Conservation (phyloP, 2,797 vertebrate species). For the Epinephelus awoara region DNA sequence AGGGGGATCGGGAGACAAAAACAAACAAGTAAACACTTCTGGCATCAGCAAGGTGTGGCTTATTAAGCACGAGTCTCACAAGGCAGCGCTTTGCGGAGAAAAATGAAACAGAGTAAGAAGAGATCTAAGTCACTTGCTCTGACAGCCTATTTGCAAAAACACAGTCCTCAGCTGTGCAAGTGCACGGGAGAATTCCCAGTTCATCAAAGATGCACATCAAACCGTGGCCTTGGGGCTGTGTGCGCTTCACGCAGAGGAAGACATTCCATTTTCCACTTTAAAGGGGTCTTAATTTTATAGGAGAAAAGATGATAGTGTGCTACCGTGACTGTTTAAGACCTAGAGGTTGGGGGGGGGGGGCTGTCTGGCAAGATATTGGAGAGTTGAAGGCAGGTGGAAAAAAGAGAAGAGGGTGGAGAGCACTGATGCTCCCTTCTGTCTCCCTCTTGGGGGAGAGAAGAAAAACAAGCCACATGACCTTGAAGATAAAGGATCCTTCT, state of each 20-base stretch:
- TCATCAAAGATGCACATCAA: slow-evolving; percentile 83
- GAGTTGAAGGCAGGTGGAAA: slow-evolving; percentile 24
- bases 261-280: slow-evolving; percentile 70
- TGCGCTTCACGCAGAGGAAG: slow-evolving; percentile 61
- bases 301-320: slow-evolving; percentile 58
- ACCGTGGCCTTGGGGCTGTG: slow-evolving; percentile 67
- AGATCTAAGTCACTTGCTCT: slow-evolving; percentile 61
- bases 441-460: slow-evolving; percentile 2
- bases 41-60: slow-evolving; percentile 24
- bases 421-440: slow-evolving; percentile 1
- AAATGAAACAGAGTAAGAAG: slow-evolving; percentile 39
- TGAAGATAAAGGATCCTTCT: slow-evolving; percentile 52
- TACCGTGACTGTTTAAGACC: slow-evolving; percentile 54
- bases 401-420: slow-evolving; percentile 19
- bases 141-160: slow-evolving; percentile 74
- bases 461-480: slow-evolving; percentile 59
- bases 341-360: slow-evolving; percentile 4
- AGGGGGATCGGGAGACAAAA: slow-evolving; percentile 15
- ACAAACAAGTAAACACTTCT: slow-evolving; percentile 40
- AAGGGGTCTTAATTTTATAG: slow-evolving; percentile 69
- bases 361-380: slow-evolving; percentile 46
- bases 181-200: slow-evolving; percentile 75
- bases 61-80: slow-evolving; percentile 39
- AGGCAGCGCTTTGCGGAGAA: slow-evolving; percentile 29
- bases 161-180: slow-evolving; percentile 65